Conservation (phyloP, 37 sponge, comb jelly and placozoan genomes). For the Tethya wilhelma region DNA sequence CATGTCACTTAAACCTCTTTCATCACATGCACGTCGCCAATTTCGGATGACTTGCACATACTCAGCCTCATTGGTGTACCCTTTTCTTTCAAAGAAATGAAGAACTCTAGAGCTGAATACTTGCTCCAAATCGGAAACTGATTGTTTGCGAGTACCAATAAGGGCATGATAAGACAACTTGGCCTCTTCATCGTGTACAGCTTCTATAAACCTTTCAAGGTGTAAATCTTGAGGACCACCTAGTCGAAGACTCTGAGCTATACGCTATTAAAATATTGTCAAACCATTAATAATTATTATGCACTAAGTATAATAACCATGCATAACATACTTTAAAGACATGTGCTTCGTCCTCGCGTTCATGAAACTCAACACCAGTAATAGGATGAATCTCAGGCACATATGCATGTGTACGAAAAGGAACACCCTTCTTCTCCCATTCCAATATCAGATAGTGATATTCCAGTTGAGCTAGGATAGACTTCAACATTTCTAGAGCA, state of each 20-base stretch:
- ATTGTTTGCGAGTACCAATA: conserved; percentile 12
- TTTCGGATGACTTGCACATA: conserved; percentile 13
- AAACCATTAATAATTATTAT: neutral
- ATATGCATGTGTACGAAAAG: conserved; percentile 12
- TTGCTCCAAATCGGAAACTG: conserved; percentile 10
- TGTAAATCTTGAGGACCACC: neutral
- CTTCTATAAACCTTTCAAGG: conserved; percentile 19
- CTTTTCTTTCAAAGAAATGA: conserved; percentile 7
- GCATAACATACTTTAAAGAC: neutral
- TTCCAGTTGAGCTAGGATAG: conserved; percentile 32
- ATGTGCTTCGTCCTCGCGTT: conserved; percentile 20
- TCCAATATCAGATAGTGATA: conserved; percentile 1
- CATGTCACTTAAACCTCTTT: conserved; percentile 19
- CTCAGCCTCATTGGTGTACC: conserved; percentile 7
- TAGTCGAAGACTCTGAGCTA: conserved; percentile 1
- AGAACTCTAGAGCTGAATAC: conserved; percentile 1
- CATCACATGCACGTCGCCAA: conserved; percentile 28
- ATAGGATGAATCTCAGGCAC: conserved; percentile 24
- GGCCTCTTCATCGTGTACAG: neutral
- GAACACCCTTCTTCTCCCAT: conserved; percentile 22
- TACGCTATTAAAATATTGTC: neutral
- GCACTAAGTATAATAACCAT: neutral
- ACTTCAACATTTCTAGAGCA: neutral
- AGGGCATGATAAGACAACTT: neutral
- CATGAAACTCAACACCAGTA: conserved; percentile 18